phyloP scores from a whole-genome alignment of 2,888 invertebrate species.

The Polylopha cassiicola region DNA sequence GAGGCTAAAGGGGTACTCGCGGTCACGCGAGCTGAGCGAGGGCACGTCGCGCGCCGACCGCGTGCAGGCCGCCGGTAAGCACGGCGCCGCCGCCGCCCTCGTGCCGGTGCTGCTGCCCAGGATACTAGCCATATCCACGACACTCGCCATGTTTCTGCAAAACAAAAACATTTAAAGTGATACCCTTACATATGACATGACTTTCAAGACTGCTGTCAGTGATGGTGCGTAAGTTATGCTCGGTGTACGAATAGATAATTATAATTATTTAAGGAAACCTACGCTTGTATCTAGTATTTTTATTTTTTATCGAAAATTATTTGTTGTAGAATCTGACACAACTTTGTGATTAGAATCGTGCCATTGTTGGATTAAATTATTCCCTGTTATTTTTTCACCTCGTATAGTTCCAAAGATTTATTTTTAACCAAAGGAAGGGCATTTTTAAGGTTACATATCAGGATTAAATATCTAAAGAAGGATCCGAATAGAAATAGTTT shows the following conservation, averaged over 20 bases:
- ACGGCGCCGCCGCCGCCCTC: constrained; percentile 39
- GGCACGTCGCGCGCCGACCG: constrained; percentile 83
- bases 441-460: constrained; percentile 23
- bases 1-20: constrained; percentile 84
- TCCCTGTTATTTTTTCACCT: constrained; percentile 31
- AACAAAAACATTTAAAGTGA: constrained; percentile 2
- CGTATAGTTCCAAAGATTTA: constrained; percentile 39
- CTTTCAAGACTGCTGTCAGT: too few species aligned
- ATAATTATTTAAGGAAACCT: constrained; percentile 8
- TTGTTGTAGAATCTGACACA: constrained; percentile 9
- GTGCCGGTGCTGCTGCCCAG: constrained; percentile 30
- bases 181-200: not conserved
- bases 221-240: too few species aligned
- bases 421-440: constrained; percentile 38
- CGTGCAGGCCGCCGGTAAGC: constrained; percentile 80
- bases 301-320: too few species aligned
- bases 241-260: too few species aligned
- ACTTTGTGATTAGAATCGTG: constrained; percentile 33
- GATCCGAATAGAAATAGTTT: too few species aligned
- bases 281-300: too few species aligned
- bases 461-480: too few species aligned
- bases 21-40: constrained; percentile 85
- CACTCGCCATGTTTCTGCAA: constrained; percentile 16
- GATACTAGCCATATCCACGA: constrained; percentile 31
- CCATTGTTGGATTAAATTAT: constrained; percentile 31